Evolutionary conservation across 2,113 vertebrate species (phyloP).

Genomic region (Elachura formosa): DNA sequence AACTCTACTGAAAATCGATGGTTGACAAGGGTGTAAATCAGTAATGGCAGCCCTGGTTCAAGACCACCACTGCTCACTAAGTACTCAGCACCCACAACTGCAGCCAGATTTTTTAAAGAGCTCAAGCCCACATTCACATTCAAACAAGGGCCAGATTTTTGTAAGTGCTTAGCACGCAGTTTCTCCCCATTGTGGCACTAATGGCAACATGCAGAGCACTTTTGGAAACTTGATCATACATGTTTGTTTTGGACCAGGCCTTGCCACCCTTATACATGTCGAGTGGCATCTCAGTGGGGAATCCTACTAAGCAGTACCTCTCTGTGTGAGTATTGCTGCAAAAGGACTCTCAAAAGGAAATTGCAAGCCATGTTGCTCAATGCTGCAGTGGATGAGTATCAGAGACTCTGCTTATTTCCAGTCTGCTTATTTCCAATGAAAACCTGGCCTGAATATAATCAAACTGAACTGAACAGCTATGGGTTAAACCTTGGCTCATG

Average conservation of each 20-base stretch:
- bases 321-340: neutral
- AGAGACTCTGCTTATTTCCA: neutral
- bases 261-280: neutral
- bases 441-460: neutral
- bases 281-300: neutral
- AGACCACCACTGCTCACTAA: conserved; percentile 40
- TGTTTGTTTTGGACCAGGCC: conserved; percentile 39
- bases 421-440: too few species aligned
- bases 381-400: neutral
- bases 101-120: conserved; percentile 39
- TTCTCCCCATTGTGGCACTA: conserved; percentile 5
- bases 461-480: neutral
- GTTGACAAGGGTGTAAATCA: conserved; percentile 34
- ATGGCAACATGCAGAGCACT: conserved; percentile 28
- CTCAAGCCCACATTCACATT: neutral
- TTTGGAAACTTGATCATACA: conserved; percentile 27
- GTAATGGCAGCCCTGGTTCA: conserved; percentile 7
- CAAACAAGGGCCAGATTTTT: conserved; percentile 31
- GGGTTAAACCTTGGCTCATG: neutral
- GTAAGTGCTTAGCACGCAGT: conserved; percentile 11
- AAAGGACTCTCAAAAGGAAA: neutral
- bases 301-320: neutral
- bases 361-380: neutral
- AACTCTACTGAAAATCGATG: conserved; percentile 2
- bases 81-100: conserved; percentile 15